Evolutionary conservation across 64 coral and sea anemone genomes (phyloP).

Genomic region (Hydrozoanthus tunicans): DNA sequence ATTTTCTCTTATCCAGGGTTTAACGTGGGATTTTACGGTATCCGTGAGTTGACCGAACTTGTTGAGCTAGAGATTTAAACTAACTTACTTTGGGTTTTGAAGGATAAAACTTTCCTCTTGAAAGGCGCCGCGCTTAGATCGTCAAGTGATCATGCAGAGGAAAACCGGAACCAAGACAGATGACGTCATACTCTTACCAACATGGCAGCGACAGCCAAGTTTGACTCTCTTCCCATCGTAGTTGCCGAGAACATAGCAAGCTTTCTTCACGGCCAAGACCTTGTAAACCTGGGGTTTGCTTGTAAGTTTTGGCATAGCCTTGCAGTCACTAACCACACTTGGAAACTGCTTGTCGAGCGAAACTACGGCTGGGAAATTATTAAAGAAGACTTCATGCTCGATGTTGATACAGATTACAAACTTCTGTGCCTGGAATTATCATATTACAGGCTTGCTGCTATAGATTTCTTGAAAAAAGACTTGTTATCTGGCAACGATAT

Average conservation of each 20-base stretch:
- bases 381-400: not conserved
- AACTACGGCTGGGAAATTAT: constrained; percentile 43
- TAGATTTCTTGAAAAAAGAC: constrained; percentile 32
- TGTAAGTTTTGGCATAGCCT: constrained; percentile 78
- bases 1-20: no score
- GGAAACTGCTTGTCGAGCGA: constrained; percentile 63
- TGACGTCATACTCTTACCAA: constrained; percentile 20
- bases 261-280: constrained; percentile 69
- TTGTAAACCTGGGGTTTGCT: constrained; percentile 73
- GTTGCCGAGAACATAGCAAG: constrained; percentile 74
- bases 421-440: constrained; percentile 65
- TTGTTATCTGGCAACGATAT: constrained; percentile 39
- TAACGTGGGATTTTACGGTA: no score
- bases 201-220: constrained; percentile 10
- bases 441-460: constrained; percentile 55
- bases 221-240: constrained; percentile 54
- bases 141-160: not conserved
- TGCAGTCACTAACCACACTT: constrained; percentile 56
- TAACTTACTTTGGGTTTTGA: no score
- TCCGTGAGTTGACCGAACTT: no score
- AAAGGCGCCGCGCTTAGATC: no score
- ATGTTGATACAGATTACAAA: constrained; percentile 43
- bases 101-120: no score
- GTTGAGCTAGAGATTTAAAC: no score
- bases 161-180: not conserved